These are phyloP conservation scores for Ramphastos sulfuratus DNA, from an alignment of 2,113 vertebrate species.

Conservation along the genomic window DNA sequence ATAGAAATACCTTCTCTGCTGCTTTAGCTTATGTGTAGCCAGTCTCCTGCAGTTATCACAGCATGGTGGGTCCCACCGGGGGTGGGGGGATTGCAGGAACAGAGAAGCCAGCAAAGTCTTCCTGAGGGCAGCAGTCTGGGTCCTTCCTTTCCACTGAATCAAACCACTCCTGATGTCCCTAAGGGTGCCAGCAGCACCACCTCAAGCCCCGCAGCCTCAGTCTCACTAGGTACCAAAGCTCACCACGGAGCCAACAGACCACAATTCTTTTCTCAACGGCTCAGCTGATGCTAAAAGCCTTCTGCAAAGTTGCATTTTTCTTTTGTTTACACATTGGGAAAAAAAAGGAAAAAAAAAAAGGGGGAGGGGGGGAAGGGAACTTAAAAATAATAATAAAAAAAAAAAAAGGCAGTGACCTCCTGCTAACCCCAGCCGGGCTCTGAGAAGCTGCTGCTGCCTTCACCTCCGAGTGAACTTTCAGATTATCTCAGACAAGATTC, in stretches of 20 bases:
- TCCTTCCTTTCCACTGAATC: neutral
- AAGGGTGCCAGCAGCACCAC: neutral
- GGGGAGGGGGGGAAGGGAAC: neutral
- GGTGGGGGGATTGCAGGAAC: neutral
- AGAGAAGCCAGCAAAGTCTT: fast-evolving
- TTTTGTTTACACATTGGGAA: slow-evolving; percentile 72
- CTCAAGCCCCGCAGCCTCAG: neutral
- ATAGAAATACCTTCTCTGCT: neutral
- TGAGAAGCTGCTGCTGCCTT: slow-evolving; percentile 77
- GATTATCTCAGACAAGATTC: slow-evolving; percentile 82
- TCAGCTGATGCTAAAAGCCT: slow-evolving; percentile 62
- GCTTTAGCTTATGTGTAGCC: fast-evolving
- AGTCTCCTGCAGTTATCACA: fast-evolving
- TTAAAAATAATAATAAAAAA: neutral
- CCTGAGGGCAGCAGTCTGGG: neutral
- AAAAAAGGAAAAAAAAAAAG: slow-evolving; percentile 16
- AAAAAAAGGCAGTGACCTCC: slow-evolving; percentile 60
- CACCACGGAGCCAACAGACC: neutral
- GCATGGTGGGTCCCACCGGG: fast-evolving
- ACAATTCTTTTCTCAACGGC: neutral
- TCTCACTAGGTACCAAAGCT: slow-evolving; percentile 15
- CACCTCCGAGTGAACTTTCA: slow-evolving; percentile 87
- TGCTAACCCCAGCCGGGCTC: slow-evolving; percentile 72
- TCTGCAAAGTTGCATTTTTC: slow-evolving; percentile 54
- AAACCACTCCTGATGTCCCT: fast-evolving